A percentile compares a stretch with the other conserved stretches of the same genome.
Conservation (phyloP, 2,113 vertebrate species). For the Colinus virginianus region DNA sequence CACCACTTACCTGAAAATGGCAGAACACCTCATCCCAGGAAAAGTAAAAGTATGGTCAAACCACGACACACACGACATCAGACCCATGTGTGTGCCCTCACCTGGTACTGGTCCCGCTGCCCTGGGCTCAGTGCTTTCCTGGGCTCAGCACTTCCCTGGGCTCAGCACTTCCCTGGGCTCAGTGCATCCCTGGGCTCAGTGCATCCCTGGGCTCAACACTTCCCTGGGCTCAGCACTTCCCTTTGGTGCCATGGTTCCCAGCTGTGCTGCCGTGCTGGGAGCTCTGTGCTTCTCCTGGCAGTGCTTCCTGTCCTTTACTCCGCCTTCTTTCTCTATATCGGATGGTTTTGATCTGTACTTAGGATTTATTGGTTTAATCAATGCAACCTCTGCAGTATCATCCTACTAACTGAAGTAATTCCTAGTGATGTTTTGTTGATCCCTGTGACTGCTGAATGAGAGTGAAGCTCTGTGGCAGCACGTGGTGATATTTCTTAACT, state of each 20-base stretch:
- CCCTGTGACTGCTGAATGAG: not conserved
- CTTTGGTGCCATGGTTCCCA: not conserved
- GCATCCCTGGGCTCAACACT: too few species aligned
- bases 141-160: not conserved
- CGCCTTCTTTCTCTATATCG: not conserved
- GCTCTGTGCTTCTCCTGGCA: not conserved
- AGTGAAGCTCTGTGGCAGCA: conserved; percentile 3
- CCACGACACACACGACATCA: not conserved
- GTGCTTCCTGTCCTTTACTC: not conserved
- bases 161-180: too few species aligned
- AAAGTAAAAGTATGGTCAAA: not conserved
- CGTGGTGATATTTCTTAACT: not conserved
- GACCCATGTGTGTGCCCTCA: not conserved
- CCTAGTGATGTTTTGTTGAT: conserved; percentile 58
- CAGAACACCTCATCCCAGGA: rapidly evolving
- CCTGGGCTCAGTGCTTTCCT: not conserved
- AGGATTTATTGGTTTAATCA: conserved; percentile 74
- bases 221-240: not conserved
- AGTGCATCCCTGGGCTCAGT: not conserved
- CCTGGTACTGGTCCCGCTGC: not conserved
- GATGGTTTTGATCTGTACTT: not conserved
- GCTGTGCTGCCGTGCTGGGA: not conserved
- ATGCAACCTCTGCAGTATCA: conserved; percentile 65
- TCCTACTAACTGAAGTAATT: conserved; percentile 62
- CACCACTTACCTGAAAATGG: not conserved